Conservation (phyloP, 1,140 invertebrate species). For the Oscheius sp. region DNA sequence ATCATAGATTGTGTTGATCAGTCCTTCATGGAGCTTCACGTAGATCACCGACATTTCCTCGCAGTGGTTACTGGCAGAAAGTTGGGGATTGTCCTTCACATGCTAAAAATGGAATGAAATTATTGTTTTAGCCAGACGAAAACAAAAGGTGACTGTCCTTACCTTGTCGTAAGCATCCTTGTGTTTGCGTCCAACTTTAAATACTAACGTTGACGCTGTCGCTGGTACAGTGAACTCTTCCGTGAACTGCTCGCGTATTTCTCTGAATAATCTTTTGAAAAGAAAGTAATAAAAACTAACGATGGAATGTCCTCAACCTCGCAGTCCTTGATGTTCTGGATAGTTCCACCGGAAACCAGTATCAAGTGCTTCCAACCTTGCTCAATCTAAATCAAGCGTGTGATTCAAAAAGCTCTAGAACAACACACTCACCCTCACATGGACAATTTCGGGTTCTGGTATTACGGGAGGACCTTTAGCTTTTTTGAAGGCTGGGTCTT, state of each 20-base stretch:
- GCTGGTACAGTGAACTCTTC: slow-evolving; percentile 4
- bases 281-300: not conserved
- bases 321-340: slow-evolving; percentile 25
- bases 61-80: slow-evolving; percentile 15
- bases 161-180: slow-evolving; percentile 20
- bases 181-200: slow-evolving; percentile 21
- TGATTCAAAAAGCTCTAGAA: not conserved
- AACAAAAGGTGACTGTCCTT: too few relatives aligned
- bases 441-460: slow-evolving; percentile 3
- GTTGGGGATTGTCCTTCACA: not conserved
- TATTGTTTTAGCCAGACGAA: not conserved
- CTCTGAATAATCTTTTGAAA: slow-evolving; percentile 8
- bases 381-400: slow-evolving; percentile 15
- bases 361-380: slow-evolving; percentile 12
- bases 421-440: not conserved
- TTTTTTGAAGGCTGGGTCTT: slow-evolving; percentile 11
- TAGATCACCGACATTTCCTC: slow-evolving; percentile 35
- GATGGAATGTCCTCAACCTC: slow-evolving; percentile 21
- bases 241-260: not conserved
- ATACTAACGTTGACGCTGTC: slow-evolving; percentile 11
- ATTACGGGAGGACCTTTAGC: slow-evolving; percentile 33
- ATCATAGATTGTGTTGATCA: not conserved
- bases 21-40: slow-evolving; percentile 1
- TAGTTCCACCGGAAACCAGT: slow-evolving; percentile 8
- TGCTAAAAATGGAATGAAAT: not conserved